A percentile compares a stretch with the other conserved stretches of the same genome.
Evolutionary conservation across 2,888 invertebrate species (phyloP).

Genomic region (Xylota segnis): DNA sequence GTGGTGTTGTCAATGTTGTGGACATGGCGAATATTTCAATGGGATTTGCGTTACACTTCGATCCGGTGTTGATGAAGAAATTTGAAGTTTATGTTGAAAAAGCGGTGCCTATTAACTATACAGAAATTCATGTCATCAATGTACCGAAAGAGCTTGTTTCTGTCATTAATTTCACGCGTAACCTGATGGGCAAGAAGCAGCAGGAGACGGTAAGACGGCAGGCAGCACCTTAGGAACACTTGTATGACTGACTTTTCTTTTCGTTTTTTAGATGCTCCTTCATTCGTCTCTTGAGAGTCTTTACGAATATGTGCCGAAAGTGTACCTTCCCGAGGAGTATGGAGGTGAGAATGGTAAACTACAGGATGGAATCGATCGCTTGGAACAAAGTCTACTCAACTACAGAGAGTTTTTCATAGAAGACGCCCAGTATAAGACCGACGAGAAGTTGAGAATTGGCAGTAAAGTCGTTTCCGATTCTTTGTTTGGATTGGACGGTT

Average conservation of each 20-base stretch:
- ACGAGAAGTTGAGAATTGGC: conserved; percentile 79
- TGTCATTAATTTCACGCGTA: conserved; percentile 85
- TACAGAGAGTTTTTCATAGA: conserved; percentile 79
- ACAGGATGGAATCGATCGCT: conserved; percentile 77
- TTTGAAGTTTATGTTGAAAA: conserved; percentile 85
- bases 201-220: conserved; percentile 86
- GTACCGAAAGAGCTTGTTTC: conserved; percentile 85
- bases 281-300: conserved; percentile 82
- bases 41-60: conserved; percentile 85
- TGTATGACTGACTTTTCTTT: too few species aligned
- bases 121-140: conserved; percentile 86
- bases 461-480: conserved; percentile 77
- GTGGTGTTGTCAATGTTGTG: conserved; percentile 85
- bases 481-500: conserved; percentile 80
- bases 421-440: conserved; percentile 79
- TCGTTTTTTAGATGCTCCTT: conserved; percentile 85
- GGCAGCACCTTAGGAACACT: too few species aligned
- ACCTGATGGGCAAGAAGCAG: conserved; percentile 86
- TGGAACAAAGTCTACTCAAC: conserved; percentile 77
- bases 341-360: conserved; percentile 87
- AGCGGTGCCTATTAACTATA: conserved; percentile 86
- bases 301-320: conserved; percentile 85
- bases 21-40: conserved; percentile 85
- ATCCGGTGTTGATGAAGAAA: conserved; percentile 85
- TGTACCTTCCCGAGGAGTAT: conserved; percentile 87